Evolutionary conservation across 2,113 vertebrate genomes (phyloP).

Genomic region (Sebastes fasciatus): DNA sequence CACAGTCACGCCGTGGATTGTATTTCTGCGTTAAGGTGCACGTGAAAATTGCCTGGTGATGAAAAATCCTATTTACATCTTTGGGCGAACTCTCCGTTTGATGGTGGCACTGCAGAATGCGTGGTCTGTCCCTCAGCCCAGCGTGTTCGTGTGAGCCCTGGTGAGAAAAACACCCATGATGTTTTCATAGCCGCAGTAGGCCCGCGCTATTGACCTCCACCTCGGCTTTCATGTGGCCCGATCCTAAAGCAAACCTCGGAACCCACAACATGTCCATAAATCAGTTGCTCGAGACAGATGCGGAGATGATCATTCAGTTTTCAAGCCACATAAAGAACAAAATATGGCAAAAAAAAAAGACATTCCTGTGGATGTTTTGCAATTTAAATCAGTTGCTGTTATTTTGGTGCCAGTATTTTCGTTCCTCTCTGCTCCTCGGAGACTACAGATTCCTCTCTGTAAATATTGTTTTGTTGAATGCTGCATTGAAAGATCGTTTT

Average conservation of each 20-base stretch:
- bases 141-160: constrained; percentile 54
- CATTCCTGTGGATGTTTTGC: constrained; percentile 29
- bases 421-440: background rate
- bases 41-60: constrained; percentile 45
- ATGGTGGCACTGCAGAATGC: constrained; percentile 47
- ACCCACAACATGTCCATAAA: constrained; percentile 75
- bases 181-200: constrained; percentile 69
- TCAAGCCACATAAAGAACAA: constrained; percentile 42
- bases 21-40: constrained; percentile 25
- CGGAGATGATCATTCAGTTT: constrained; percentile 32
- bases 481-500: constrained; percentile 44
- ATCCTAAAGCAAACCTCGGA: constrained; percentile 61
- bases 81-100: constrained; percentile 42
- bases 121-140: constrained; percentile 48
- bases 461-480: constrained; percentile 37
- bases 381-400: constrained; percentile 31
- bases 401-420: constrained; percentile 29
- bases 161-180: constrained; percentile 64
- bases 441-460: constrained; percentile 15
- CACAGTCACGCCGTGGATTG: constrained; percentile 12
- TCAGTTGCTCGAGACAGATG: constrained; percentile 56
- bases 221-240: constrained; percentile 72
- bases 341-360: constrained; percentile 21
- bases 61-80: constrained; percentile 60
- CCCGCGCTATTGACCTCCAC: constrained; percentile 65